A percentile compares a stretch with the other conserved stretches of the same genome.
These are phyloP conservation scores for Procavia capensis DNA, from an alignment of 2,113 vertebrate species.

Conservation along the genomic window DNA sequence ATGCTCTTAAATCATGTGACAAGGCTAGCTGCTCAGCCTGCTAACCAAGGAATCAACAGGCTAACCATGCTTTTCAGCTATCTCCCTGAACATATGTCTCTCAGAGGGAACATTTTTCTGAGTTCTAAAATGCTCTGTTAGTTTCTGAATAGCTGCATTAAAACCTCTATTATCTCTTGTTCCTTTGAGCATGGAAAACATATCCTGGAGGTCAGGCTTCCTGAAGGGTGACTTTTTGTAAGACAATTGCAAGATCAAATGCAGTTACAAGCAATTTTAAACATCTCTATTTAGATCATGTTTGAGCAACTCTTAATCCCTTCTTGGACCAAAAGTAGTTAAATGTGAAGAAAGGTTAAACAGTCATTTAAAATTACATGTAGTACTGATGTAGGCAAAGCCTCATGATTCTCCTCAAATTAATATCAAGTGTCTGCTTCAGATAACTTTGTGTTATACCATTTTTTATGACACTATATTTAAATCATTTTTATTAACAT, in stretches of 20 bases:
- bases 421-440: constrained; percentile 50
- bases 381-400: constrained; percentile 1
- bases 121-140: constrained; percentile 76
- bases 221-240: constrained; percentile 65
- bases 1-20: background rate
- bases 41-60: constrained; percentile 25
- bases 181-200: constrained; percentile 67
- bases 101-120: constrained; percentile 43
- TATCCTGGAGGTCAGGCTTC: constrained; percentile 58
- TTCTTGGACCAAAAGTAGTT: constrained; percentile 35
- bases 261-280: constrained; percentile 59
- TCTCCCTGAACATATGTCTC: constrained; percentile 65
- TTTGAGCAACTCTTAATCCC: constrained; percentile 61
- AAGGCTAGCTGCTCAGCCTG: background rate
- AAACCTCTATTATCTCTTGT: constrained; percentile 64
- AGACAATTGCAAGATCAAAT: constrained; percentile 69
- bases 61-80: constrained; percentile 29
- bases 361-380: constrained; percentile 36
- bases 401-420: constrained; percentile 19
- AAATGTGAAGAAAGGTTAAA: constrained; percentile 65
- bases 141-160: constrained; percentile 63
- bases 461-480: constrained; percentile 49
- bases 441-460: constrained; percentile 28
- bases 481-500: constrained; percentile 70
- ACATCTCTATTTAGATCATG: constrained; percentile 51